A percentile compares a stretch with the other conserved stretches of the same genome.
phyloP scores from a whole-genome alignment of 2,113 vertebrate species.

The Bothrops jararaca region DNA sequence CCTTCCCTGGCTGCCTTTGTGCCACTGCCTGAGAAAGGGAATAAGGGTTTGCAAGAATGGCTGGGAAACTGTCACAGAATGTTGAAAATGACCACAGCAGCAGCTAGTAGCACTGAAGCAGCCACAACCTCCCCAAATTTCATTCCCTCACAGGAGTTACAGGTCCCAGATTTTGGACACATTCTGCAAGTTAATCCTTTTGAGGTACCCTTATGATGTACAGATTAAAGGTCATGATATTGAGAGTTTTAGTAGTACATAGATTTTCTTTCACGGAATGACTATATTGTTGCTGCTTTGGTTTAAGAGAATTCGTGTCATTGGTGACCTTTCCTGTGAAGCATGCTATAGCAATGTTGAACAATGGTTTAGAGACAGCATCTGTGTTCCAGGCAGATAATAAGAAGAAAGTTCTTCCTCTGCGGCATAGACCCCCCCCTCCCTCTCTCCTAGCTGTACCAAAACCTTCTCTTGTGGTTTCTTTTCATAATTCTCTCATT shows the following conservation, averaged over 20 bases:
- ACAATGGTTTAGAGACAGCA: not conserved
- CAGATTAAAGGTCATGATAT: no score
- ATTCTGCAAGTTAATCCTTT: no score
- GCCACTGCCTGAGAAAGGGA: no score
- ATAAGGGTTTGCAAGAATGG: no score
- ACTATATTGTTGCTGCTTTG: not conserved
- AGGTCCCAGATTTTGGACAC: no score
- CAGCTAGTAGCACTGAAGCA: no score
- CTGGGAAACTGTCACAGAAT: no score
- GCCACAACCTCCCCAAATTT: no score
- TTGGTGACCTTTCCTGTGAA: not conserved
- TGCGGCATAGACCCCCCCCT: not conserved
- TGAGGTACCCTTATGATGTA: no score
- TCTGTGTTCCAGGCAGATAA: not conserved
- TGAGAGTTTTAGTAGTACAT: not conserved
- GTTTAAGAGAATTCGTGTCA: not conserved
- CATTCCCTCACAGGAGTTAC: no score
- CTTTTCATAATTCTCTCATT: not conserved
- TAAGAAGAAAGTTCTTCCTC: not conserved
- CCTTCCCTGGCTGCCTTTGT: no score
- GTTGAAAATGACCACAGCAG: no score
- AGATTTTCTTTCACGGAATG: not conserved
- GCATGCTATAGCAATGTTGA: not conserved
- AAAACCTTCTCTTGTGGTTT: not conserved
- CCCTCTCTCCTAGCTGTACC: not conserved